These are phyloP conservation scores for Ranitomeya imitator DNA, from an alignment of 2,113 vertebrate genomes.

Conservation along the genomic window DNA sequence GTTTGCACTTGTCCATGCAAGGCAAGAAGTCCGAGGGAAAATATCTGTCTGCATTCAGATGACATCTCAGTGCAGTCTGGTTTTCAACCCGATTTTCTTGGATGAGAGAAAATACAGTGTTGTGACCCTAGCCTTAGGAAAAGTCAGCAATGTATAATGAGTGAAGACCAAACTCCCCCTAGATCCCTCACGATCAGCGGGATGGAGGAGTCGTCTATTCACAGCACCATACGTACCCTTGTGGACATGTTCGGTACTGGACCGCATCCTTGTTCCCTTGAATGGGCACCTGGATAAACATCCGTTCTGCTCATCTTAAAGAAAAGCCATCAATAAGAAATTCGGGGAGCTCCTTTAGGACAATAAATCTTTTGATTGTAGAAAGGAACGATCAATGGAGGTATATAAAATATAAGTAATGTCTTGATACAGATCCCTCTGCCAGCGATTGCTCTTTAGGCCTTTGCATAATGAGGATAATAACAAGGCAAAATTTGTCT, in stretches of 20 bases:
- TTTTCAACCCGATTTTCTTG: too few relatives aligned
- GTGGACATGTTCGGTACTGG: neutral
- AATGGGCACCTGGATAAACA: neutral
- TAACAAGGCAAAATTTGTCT: constrained; percentile 7
- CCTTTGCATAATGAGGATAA: constrained; percentile 23
- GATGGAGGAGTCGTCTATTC: neutral
- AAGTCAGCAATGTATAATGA: too few relatives aligned
- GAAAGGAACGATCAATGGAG: neutral
- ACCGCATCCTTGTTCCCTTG: neutral
- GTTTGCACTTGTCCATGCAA: too few relatives aligned
- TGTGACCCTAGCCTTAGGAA: too few relatives aligned
- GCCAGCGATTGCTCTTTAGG: constrained; percentile 5
- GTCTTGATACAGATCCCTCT: neutral
- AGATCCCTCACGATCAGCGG: too few relatives aligned
- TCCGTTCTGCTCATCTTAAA: neutral
- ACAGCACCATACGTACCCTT: neutral
- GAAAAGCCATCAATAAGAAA: neutral
- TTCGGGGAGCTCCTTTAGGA: neutral
- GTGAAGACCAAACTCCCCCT: too few relatives aligned
- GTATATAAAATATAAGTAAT: neutral
- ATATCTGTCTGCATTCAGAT: too few relatives aligned
- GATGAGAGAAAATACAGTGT: too few relatives aligned
- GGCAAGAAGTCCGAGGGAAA: too few relatives aligned
- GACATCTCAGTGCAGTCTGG: too few relatives aligned
- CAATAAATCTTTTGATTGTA: neutral